Evolutionary conservation across 2,113 vertebrate genomes (phyloP), one percentile per base, ranked within the genome.

Genomic region (Megaceryle maxima): DNA sequence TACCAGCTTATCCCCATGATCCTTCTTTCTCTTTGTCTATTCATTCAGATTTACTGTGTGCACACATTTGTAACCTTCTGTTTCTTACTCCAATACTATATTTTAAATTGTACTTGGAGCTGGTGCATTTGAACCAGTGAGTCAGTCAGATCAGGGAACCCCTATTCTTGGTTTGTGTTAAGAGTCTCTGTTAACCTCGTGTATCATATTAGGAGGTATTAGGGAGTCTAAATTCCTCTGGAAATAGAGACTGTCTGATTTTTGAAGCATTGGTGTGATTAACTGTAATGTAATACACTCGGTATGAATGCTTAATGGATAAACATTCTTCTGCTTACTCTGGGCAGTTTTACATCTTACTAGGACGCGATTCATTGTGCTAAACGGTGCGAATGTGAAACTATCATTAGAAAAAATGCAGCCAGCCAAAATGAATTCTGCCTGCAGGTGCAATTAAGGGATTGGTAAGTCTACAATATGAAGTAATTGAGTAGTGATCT

Each of bases 361-460:
- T 80, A 55, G 74, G 77, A 88, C 78, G 50, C 83, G 84, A 70
- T 90, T 96, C 59, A 78, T 73, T 92, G 88, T 63, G 56, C 67
- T 84, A 33, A 86, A 35, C 28, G 67, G 79, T 62, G 73, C 0
- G 25, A 96, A 91, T 88, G 92, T 68, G 88, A 93, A 95, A 92
- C 88, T 67, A 33, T 50, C 64, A 90, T 96, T 96, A 96, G 75
- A 66, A 85, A 63, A 87, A 94, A 28, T 48, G 50, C 67, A 87
- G 70, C 44, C 88, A 75, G 90, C 69, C 90, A 92, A 91, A 96
- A 92, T 74, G 43, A 95, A 55, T 88, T 94, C 73, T 88, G 82
- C 95, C 96, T 94, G 90, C 84, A 93, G 96, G 80, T 96, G 90
- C 90, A 95, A 90, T 97, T 96, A 95, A 92, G 55, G 90, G 93